Evolutionary conservation across 2,113 vertebrate species (phyloP).

Genomic region (Myiozetetes cayanensis): DNA sequence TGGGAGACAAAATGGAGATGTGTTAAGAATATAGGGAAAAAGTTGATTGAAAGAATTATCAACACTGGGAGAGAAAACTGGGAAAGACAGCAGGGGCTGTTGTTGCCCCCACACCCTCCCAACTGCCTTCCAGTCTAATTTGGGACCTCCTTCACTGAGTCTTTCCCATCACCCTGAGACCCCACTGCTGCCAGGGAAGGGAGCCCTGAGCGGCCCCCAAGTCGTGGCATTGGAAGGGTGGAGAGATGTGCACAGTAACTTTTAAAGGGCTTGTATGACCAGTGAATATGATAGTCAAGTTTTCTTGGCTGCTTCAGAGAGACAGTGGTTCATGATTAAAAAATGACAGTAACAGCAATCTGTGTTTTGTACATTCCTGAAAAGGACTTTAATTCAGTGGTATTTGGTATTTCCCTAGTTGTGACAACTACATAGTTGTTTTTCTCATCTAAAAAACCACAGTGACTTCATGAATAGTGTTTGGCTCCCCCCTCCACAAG

Average conservation of each 20-base stretch:
- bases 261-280: neutral
- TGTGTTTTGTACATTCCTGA: constrained; percentile 23
- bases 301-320: constrained; percentile 44
- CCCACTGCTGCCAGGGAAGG: neutral
- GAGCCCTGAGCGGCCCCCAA: neutral
- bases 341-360: neutral
- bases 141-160: neutral
- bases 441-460: constrained; percentile 18
- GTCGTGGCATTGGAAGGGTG: accelerated
- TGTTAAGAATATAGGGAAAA: neutral
- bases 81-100: neutral
- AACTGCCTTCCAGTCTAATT: neutral
- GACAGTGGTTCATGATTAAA: constrained; percentile 10
- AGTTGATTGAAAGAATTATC: neutral
- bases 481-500: neutral
- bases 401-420: constrained; percentile 48
- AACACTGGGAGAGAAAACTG: neutral
- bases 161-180: neutral
- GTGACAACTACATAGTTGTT: constrained; percentile 15
- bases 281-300: neutral
- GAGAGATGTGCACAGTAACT: neutral
- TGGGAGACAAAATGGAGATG: neutral
- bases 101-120: neutral
- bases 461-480: constrained; percentile 19
- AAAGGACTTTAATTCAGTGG: neutral